Evolutionary conservation across 2,888 invertebrate species (phyloP), one percentile per base, ranked within the genome.

Genomic region (Eilema sororculum): DNA sequence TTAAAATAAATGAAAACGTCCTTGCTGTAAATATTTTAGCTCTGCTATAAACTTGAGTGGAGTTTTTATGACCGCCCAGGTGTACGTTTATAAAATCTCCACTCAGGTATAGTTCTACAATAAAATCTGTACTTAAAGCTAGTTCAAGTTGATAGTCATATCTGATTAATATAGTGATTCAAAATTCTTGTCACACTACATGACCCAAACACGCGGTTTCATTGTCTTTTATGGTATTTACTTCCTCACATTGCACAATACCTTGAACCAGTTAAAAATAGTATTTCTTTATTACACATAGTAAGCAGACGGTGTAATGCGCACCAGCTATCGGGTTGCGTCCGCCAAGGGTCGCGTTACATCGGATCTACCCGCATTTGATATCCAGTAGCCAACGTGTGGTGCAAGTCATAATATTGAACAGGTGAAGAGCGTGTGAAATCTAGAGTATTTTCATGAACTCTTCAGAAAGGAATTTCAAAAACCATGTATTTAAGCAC

Each of bases 351-450:
- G 71, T 86, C 83, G 63, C 28, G 68, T 87, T 87, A 78, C 74
- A 77, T 70, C 74, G 78, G 78, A 80, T 80, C 69, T 76, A 73
- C 80, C 78, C 74, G 78, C 82, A 84, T 82, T 76, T 74, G 76
- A 81, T 79, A 83, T 75, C 64, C 56, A 68, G 28, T 60, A 58
- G 63, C 25, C 6, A 16, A 22, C 20, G 22, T 60, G 57, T 66
- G 70, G 66, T 72, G 28, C 68, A 73, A 74, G 69, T 69, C 30
- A 72, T 59, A 57, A 56, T 8, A 57, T 57, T 33, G 5, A 1
- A 20, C 20, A 1, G 20, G 4, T 6, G 3, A 46, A 16, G 16
- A 3, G 8, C 8, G 8, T 33, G 33, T 8, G 33, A 33, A 33
- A 8, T 28, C n/a, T n/a, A n/a, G n/a, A n/a, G n/a, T n/a, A n/a